phyloP scores from a whole-genome alignment of 2,797 vertebrate genomes.

The Mormyrops attenuatus region DNA sequence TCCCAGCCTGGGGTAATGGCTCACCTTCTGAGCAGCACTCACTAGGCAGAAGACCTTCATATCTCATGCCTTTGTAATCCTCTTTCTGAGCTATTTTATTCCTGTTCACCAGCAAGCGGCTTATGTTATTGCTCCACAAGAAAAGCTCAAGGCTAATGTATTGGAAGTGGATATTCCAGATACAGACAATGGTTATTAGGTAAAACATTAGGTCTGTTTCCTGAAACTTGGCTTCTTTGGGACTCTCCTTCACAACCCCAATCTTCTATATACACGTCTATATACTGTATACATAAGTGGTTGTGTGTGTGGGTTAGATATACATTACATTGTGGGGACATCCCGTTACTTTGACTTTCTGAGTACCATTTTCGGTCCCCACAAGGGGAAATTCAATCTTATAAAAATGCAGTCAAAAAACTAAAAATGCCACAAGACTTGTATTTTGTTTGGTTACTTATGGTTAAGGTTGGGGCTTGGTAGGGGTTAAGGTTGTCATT shows the following conservation, averaged over 20 bases:
- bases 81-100: constrained; percentile 17
- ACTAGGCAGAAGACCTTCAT: neutral
- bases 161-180: neutral
- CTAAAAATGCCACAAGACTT: neutral
- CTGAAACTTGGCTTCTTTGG: neutral
- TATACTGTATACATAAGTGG: neutral
- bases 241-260: neutral
- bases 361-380: neutral
- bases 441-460: neutral
- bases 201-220: neutral
- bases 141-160: neutral
- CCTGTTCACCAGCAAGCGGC: neutral
- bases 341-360: neutral
- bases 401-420: neutral
- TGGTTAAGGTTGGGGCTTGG: neutral
- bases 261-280: neutral
- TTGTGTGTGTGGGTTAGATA: neutral
- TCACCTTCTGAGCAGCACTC: neutral
- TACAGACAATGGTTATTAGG: neutral
- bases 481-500: neutral
- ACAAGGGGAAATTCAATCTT: neutral
- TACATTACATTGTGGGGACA: neutral
- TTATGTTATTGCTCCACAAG: neutral
- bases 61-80: constrained; percentile 6
- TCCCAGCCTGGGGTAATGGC: neutral